These are phyloP conservation scores for Ophion ventricosus DNA, from an alignment of 2,888 invertebrate genomes.

Conservation along the genomic window DNA sequence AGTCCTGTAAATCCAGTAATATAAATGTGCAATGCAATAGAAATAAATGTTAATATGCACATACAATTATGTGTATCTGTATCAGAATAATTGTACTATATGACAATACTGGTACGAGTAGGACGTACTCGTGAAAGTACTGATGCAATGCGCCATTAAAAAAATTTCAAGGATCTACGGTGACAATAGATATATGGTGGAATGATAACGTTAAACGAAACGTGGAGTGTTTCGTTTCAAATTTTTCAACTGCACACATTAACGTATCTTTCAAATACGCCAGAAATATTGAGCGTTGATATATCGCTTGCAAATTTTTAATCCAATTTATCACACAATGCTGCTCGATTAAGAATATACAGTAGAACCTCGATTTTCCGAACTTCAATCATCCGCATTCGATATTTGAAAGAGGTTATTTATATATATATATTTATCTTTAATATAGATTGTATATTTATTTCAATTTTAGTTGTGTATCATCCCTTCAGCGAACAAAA, in stretches of 20 bases:
- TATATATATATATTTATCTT: too few species aligned
- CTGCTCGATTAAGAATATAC: background rate
- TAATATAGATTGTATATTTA: too few species aligned
- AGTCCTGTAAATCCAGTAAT: too few species aligned
- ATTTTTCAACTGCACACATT: background rate
- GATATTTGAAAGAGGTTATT: too few species aligned
- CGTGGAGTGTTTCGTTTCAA: background rate
- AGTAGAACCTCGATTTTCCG: too few species aligned
- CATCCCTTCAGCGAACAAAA: too few species aligned
- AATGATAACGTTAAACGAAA: background rate
- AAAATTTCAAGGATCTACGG: background rate
- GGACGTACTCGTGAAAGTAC: background rate
- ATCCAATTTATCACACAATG: background rate
- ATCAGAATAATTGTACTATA: background rate
- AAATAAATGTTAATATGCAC: background rate
- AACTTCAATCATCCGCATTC: too few species aligned
- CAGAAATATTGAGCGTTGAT: background rate
- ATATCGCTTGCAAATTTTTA: background rate
- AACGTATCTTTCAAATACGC: background rate
- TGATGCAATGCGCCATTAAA: background rate
- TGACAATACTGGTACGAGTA: background rate
- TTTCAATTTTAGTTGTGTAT: too few species aligned
- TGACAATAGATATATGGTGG: background rate
- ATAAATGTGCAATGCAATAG: too few species aligned
- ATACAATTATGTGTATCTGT: background rate